Percentiles rank a stretch among this genome's conserved stretches.
Evolutionary conservation across 2,797 vertebrate genomes (phyloP).

Genomic region (Tiaroga cobitis): DNA sequence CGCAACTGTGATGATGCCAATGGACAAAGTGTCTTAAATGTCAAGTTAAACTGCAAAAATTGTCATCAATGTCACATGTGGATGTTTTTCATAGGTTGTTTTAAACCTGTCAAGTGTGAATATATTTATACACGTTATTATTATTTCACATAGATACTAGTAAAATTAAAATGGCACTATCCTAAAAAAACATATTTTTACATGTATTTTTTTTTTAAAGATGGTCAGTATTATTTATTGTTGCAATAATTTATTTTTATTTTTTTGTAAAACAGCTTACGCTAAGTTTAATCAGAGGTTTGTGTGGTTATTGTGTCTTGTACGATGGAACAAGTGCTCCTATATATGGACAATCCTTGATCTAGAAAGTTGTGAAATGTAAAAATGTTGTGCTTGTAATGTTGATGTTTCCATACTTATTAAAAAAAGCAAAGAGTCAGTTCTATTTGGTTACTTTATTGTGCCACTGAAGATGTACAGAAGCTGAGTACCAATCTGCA

Average conservation of each 20-base stretch:
- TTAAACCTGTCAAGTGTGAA: constrained; percentile 53
- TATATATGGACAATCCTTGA: neutral
- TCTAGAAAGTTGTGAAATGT: constrained; percentile 19
- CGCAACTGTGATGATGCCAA: constrained; percentile 57
- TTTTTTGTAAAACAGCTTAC: constrained; percentile 33
- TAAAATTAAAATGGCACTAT: neutral
- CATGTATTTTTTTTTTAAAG: constrained; percentile 19
- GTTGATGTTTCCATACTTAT: constrained; percentile 33
- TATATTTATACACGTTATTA: constrained; percentile 24
- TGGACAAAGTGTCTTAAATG: constrained; percentile 48
- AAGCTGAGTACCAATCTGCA: constrained; percentile 17
- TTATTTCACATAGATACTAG: neutral
- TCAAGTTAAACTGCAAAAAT: neutral
- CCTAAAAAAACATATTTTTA: neutral
- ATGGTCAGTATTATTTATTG: constrained; percentile 61
- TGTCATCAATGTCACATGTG: constrained; percentile 30
- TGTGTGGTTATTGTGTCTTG: neutral
- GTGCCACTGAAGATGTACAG: constrained; percentile 9
- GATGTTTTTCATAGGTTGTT: constrained; percentile 49
- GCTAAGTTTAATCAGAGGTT: neutral
- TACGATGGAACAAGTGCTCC: neutral
- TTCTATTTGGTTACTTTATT: constrained; percentile 45
- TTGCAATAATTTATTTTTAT: constrained; percentile 46
- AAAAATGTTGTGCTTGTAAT: constrained; percentile 30
- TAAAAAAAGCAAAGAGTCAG: constrained; percentile 38